Conservation (phyloP, 1,140 invertebrate genomes). For the Sinella curviseta region DNA sequence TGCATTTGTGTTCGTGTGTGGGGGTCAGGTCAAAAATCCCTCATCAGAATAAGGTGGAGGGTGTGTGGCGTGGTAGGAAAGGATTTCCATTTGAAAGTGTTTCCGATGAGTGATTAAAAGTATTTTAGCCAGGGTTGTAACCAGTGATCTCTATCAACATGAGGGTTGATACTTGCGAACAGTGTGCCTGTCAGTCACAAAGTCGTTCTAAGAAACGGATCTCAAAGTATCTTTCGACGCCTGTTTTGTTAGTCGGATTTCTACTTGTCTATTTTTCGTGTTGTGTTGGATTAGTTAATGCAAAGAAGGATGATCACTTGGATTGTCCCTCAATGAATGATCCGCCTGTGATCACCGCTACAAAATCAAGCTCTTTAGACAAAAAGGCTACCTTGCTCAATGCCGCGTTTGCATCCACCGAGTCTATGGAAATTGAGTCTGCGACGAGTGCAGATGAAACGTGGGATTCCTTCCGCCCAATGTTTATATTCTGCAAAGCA, state of each 20-base stretch:
- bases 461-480: slow-evolving; percentile 28
- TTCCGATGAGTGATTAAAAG: not conserved
- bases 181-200: not conserved
- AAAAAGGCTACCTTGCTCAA: not conserved
- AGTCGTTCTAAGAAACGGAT: not conserved
- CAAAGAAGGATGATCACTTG: not conserved
- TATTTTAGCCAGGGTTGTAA: not conserved
- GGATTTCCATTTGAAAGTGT: too few species aligned
- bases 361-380: not conserved
- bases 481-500: slow-evolving; percentile 34
- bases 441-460: slow-evolving; percentile 22
- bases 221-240: not conserved
- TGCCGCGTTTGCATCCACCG: not conserved
- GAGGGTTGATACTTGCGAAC: not conserved
- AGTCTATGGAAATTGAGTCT: slow-evolving; percentile 14
- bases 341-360: not conserved
- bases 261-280: not conserved
- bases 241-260: not conserved
- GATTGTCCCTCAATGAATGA: not conserved
- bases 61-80: too few species aligned
- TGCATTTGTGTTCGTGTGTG: too few species aligned
- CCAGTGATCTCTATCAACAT: slow-evolving; percentile 3
- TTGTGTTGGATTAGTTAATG: not conserved
- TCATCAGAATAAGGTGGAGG: too few species aligned
- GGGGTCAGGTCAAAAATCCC: too few species aligned